Conservation (phyloP, 2,888 invertebrate species). For the Barypeithes pellucidus region DNA sequence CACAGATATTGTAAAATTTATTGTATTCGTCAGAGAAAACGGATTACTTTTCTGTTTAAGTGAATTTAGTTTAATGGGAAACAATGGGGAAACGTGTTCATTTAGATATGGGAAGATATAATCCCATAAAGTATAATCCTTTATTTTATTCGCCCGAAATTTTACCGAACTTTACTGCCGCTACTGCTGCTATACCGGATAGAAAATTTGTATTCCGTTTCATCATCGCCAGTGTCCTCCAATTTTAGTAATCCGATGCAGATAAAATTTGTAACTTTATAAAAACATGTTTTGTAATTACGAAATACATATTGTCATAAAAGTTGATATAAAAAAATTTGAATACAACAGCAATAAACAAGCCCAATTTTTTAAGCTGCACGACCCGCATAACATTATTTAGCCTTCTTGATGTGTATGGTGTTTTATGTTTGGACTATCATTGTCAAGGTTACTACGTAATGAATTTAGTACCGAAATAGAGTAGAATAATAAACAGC, state of each 20-base stretch:
- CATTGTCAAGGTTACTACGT: constrained; percentile 53
- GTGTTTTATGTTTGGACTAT: constrained; percentile 13
- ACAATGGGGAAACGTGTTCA: too few relatives aligned
- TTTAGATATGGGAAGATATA: not conserved
- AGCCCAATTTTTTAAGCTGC: constrained; percentile 8
- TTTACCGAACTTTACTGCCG: too few relatives aligned
- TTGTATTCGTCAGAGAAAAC: constrained; percentile 9
- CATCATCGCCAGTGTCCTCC: not conserved
- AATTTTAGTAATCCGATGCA: not conserved
- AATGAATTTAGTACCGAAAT: constrained; percentile 13
- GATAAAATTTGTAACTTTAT: not conserved
- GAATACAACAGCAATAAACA: constrained; percentile 12
- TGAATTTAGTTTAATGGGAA: constrained; percentile 10
- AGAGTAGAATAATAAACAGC: not conserved
- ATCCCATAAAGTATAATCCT: not conserved
- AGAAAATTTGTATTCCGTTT: not conserved
- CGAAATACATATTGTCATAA: not conserved
- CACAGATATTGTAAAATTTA: constrained; percentile 34
- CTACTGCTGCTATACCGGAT: not conserved
- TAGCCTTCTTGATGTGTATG: constrained; percentile 20
- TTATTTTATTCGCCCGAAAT: too few relatives aligned
- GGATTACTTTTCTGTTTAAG: not conserved
- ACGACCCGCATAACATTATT: constrained; percentile 20
- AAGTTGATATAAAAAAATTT: constrained; percentile 14
- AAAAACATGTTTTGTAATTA: constrained; percentile 9